Evolutionary conservation across 2,113 vertebrate species (phyloP), one percentile per base, ranked within the genome.

Genomic region (Proteles cristata): DNA sequence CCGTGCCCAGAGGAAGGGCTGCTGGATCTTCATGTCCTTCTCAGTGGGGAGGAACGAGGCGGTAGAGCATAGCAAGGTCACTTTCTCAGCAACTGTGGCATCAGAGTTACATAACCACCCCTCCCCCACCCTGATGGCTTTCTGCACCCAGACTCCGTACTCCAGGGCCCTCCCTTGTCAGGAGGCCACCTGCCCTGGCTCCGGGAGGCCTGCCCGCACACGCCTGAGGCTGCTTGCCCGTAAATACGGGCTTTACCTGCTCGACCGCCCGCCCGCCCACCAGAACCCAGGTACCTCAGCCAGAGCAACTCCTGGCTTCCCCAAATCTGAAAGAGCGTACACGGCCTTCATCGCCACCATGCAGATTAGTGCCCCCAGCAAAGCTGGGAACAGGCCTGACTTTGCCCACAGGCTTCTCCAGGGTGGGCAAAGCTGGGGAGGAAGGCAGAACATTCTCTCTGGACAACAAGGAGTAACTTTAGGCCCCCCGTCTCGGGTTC

Each of bases 111-210:
- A 90, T 96, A 94, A 96, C 2, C 0, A 1, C 23, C 63, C 92
- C 8, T 65, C 90, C 94, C 35, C 87, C 53, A 10, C n/a, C 45
- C 17, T 0, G 21, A 31, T 5, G 33, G 77, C 39, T 95, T 85
- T 93, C 86, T 63, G 94, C 39, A 33, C 45, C 43, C 71, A 65
- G 65, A 82, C 71, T 87, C 92, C 81, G 65, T 43, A 73, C 53
- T 61, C 80, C 0, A 0, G 25, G 82, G 73, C 90, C 94, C 93
- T 91, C 87, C 48, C 39, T 21, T n/a, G 33, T 79, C 71, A 50
- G 92, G 35, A 88, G 93, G 96, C 48, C 95, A 55, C 88, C 95
- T 28, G 69, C 92, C 92, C n/a, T 55, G 96, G 83, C 88, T 79
- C 4, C 1, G 0, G 0, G 8, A 4, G n/a, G 55, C 96, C 9